Percentiles rank a stretch among this genome's conserved stretches.
phyloP scores from a whole-genome alignment of 2,113 vertebrate genomes.

The Circaetus gallicus region DNA sequence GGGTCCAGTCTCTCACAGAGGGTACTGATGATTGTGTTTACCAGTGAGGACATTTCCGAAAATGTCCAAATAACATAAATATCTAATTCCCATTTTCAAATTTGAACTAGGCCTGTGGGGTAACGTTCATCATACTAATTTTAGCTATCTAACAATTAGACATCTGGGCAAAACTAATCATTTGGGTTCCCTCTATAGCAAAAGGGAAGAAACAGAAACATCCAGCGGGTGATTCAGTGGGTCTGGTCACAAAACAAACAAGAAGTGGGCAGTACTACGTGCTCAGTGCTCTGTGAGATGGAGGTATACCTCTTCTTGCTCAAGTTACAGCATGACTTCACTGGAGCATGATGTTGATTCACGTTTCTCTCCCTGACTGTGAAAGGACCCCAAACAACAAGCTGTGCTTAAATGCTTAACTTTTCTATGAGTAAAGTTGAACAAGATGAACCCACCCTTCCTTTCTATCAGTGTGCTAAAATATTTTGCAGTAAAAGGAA shows the following conservation, averaged over 20 bases:
- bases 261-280: not conserved
- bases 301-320: not conserved
- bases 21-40: not conserved
- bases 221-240: not conserved
- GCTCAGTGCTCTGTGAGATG: not conserved
- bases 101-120: not conserved
- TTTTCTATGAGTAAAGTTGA: not conserved
- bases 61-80: not conserved
- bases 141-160: not conserved
- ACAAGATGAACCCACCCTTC: not conserved
- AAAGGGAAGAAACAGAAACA: not conserved
- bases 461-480: not conserved
- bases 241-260: not conserved
- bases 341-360: not conserved
- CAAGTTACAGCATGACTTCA: not conserved
- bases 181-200: not conserved
- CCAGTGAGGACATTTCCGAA: not conserved
- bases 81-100: not conserved
- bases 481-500: not conserved
- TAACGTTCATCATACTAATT: not conserved
- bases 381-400: not conserved
- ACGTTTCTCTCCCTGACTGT: not conserved
- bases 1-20: too few species aligned
- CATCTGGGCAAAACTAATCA: not conserved
- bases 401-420: not conserved